Conservation (phyloP, 2,888 invertebrate species). For the Cephus sareptanus region DNA sequence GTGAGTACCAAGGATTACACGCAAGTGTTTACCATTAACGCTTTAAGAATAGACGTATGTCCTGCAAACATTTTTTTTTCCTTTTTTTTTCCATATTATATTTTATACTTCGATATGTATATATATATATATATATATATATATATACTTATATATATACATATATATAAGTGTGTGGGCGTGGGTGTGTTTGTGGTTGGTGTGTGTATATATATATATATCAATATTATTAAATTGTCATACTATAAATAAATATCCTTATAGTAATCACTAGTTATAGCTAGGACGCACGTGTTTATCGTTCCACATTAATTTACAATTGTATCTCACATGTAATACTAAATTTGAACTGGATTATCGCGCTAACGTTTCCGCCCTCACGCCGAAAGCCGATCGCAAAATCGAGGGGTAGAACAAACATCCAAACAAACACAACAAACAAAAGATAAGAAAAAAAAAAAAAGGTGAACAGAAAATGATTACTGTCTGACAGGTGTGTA, state of each 20-base stretch:
- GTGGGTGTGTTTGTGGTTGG: conserved; percentile 3
- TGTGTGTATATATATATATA: conserved; percentile 31
- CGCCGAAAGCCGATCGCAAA: no score
- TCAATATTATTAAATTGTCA: conserved; percentile 35
- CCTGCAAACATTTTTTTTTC: conserved; percentile 8
- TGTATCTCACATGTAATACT: conserved; percentile 37
- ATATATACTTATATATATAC: conserved; percentile 16
- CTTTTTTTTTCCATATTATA: conserved; percentile 7
- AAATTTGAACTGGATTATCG: conserved; percentile 34
- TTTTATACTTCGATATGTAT: conserved; percentile 27
- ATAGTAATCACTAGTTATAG: conserved; percentile 38
- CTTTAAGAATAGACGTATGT: conserved; percentile 11
- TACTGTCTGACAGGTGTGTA: no score
- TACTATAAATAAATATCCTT: conserved; percentile 46
- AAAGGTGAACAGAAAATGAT: no score
- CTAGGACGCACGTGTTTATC: conserved; percentile 38
- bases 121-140: conserved; percentile 29
- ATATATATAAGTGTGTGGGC: conserved; percentile 8
- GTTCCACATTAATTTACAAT: conserved; percentile 15
- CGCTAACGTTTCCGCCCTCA: no score
- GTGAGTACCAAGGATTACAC: no score
- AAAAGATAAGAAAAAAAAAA: no score
- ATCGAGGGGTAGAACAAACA: no score
- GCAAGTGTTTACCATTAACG: no score
- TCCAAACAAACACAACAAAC: no score